Percentiles rank a stretch among this genome's conserved stretches.
These are phyloP conservation scores for Gobionotothen gibberifrons DNA, from an alignment of 2,797 vertebrate species.

Conservation along the genomic window DNA sequence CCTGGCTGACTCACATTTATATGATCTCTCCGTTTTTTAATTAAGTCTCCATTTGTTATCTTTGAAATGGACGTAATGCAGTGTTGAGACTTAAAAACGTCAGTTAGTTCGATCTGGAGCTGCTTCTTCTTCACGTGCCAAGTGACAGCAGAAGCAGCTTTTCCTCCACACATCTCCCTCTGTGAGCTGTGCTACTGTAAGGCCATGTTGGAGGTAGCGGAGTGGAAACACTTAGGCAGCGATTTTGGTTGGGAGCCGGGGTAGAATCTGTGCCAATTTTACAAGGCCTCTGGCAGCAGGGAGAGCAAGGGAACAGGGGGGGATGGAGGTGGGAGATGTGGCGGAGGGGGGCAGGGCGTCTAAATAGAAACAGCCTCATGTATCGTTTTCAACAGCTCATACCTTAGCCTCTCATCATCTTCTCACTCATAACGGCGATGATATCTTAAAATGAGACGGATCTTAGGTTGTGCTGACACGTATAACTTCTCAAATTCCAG, in stretches of 20 bases:
- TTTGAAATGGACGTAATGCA: neutral
- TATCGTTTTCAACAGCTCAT: conserved; percentile 8
- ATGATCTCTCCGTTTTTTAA: conserved; percentile 42
- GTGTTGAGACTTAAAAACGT: neutral
- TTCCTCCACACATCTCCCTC: conserved; percentile 13
- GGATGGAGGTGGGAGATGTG: conserved; percentile 37
- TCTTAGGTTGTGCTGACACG: neutral
- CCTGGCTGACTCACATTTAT: conserved; percentile 48
- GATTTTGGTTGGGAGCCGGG: conserved; percentile 68
- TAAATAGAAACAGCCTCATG: conserved; percentile 60
- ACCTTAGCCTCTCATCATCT: conserved; percentile 18
- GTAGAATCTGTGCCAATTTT: conserved; percentile 77
- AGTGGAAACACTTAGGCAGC: conserved; percentile 81
- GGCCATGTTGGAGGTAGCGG: conserved; percentile 63
- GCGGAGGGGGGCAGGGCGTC: conserved; percentile 33
- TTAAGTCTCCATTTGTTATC: neutral
- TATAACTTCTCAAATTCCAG: neutral
- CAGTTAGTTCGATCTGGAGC: neutral
- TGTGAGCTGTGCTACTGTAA: conserved; percentile 64
- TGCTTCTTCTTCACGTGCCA: conserved; percentile 16
- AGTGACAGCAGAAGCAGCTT: conserved; percentile 24
- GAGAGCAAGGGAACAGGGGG: conserved; percentile 39
- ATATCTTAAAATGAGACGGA: neutral
- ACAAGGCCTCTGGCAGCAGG: conserved; percentile 67
- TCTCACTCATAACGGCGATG: neutral